Evolutionary conservation across 2,797 vertebrate genomes (phyloP).

Genomic region (Phrynocephalus guinanensis): DNA sequence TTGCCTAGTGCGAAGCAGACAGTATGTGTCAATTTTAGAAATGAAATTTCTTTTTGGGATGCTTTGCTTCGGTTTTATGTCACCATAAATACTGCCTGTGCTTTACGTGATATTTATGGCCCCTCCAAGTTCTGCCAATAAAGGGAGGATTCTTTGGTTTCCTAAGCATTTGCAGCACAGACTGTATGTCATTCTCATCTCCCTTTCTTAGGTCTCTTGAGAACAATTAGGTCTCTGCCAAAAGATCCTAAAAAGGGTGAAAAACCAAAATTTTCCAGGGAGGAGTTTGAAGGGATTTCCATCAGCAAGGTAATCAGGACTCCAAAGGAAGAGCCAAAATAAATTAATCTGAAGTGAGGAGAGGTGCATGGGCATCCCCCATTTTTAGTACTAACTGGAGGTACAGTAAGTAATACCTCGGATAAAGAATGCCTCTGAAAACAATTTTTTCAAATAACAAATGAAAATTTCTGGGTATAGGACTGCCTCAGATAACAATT

Average conservation of each 20-base stretch:
- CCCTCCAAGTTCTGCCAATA: constrained; percentile 47
- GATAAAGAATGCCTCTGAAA: too few species aligned
- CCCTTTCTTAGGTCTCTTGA: constrained; percentile 57
- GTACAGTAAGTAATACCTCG: too few species aligned
- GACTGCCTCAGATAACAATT: too few species aligned
- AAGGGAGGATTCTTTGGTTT: constrained; percentile 58
- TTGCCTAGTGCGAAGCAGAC: constrained; percentile 32
- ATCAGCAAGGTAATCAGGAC: not conserved
- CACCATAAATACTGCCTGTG: constrained; percentile 60
- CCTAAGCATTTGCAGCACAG: constrained; percentile 39
- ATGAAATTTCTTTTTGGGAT: constrained; percentile 23
- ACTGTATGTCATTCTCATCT: constrained; percentile 51
- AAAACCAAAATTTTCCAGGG: constrained; percentile 40
- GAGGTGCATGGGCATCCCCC: not conserved
- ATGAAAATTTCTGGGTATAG: too few species aligned
- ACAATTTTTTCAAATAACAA: too few species aligned
- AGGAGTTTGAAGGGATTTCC: constrained; percentile 13
- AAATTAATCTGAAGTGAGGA: not conserved
- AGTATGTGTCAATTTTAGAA: constrained; percentile 59
- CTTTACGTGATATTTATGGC: constrained; percentile 65
- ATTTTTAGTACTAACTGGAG: not conserved
- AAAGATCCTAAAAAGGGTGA: constrained; percentile 41
- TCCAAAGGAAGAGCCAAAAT: not conserved
- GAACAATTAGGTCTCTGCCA: constrained; percentile 58
- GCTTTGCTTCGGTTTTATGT: constrained; percentile 58